phyloP scores from a whole-genome alignment of 2,797 vertebrate species.

The Chelon auratus region DNA sequence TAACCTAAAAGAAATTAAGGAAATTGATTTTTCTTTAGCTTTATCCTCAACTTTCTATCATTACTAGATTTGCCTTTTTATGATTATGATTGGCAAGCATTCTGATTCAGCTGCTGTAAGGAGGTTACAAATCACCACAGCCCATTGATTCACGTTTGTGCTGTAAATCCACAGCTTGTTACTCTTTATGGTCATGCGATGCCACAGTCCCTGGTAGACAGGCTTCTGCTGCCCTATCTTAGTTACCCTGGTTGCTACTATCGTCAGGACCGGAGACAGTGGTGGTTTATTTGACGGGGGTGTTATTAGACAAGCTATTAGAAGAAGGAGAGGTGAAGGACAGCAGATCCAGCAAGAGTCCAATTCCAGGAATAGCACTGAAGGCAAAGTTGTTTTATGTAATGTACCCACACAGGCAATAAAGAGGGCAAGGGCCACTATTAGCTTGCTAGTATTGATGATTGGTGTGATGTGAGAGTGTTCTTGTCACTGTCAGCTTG shows the following conservation, averaged over 20 bases:
- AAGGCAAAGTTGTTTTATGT: constrained; percentile 35
- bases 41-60: too few species aligned
- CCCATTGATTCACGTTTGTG: constrained; percentile 9
- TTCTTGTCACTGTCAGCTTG: constrained; percentile 14
- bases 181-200: constrained; percentile 11
- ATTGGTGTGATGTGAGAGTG: constrained; percentile 17
- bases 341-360: constrained; percentile 48
- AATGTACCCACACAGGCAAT: constrained; percentile 35
- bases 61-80: too few species aligned
- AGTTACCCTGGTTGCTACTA: constrained; percentile 12
- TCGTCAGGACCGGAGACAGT: constrained; percentile 33
- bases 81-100: too few species aligned
- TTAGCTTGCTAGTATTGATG: not conserved
- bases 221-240: constrained; percentile 28
- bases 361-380: constrained; percentile 38
- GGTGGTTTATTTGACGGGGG: constrained; percentile 33
- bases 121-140: too few species aligned
- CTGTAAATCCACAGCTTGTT: not conserved
- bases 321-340: constrained; percentile 29
- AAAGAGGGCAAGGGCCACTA: constrained; percentile 1
- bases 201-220: constrained; percentile 5
- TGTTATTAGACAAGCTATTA: constrained; percentile 48
- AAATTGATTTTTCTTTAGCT: too few species aligned
- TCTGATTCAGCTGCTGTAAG: too few species aligned
- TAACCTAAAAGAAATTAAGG: too few species aligned